Percentiles rank a stretch among this genome's conserved stretches.
These are phyloP conservation scores for Heterochromis multidens DNA, from an alignment of 2,113 vertebrate species.

Conservation along the genomic window DNA sequence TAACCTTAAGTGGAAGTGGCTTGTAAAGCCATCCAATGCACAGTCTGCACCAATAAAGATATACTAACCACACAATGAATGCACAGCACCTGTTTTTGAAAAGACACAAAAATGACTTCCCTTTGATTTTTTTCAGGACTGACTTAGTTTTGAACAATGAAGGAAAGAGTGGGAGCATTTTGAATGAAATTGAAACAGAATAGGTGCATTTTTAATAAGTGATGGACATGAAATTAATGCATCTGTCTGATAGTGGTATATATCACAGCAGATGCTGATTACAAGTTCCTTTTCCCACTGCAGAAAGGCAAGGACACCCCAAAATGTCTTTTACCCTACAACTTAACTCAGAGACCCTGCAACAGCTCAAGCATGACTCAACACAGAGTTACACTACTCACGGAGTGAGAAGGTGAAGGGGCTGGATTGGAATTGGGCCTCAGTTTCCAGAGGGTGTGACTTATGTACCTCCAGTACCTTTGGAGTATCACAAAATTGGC, in stretches of 20 bases:
- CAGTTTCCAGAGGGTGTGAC: not conserved
- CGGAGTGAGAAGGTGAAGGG: accelerated
- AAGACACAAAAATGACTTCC: not conserved
- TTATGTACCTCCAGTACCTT: not conserved
- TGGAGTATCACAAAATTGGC: not conserved
- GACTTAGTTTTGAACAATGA: not conserved
- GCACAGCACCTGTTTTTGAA: not conserved
- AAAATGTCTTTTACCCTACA: accelerated
- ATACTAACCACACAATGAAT: accelerated
- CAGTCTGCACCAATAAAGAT: accelerated
- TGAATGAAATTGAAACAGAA: not conserved
- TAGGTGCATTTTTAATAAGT: accelerated
- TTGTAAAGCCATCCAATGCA: not conserved
- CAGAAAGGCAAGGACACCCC: not conserved
- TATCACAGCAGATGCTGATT: too few relatives aligned
- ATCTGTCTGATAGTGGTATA: too few relatives aligned
- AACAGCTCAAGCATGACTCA: not conserved
- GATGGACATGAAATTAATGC: too few relatives aligned
- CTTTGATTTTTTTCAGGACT: accelerated
- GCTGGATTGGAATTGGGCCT: not conserved
- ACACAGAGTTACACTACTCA: not conserved
- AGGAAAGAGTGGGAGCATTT: not conserved
- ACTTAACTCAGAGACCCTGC: not conserved
- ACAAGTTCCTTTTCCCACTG: not conserved
- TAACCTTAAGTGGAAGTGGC: not conserved